Evolutionary conservation across 2,888 invertebrate species (phyloP).

Genomic region (Drosophila cracens): DNA sequence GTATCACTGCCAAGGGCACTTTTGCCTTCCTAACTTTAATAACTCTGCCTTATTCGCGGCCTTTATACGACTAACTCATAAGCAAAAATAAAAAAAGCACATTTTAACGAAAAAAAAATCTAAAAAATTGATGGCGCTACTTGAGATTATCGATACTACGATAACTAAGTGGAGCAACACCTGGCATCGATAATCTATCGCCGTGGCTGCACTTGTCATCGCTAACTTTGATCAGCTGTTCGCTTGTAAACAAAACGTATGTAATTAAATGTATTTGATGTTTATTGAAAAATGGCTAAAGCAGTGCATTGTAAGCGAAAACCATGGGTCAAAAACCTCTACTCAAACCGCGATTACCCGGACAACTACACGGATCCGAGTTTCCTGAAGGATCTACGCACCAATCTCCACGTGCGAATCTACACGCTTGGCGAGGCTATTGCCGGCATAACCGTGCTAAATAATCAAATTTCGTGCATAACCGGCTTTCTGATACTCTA

Average conservation of each 20-base stretch:
- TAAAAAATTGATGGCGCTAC: background rate
- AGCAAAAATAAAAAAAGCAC: constrained; percentile 44
- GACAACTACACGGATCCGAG: constrained; percentile 96
- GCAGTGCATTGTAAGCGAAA: constrained; percentile 48
- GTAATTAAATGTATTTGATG: constrained; percentile 33
- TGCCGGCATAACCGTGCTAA: constrained; percentile 91
- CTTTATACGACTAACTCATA: constrained; percentile 57
- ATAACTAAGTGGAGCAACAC: background rate
- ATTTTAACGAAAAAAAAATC: constrained; percentile 38
- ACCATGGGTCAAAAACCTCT: constrained; percentile 94
- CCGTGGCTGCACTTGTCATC: constrained; percentile 8
- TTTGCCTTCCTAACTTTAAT: constrained; percentile 46
- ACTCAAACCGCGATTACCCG: constrained; percentile 93
- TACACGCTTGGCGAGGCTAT: constrained; percentile 87
- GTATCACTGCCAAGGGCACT: constrained; percentile 42
- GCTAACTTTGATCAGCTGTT: constrained; percentile 41
- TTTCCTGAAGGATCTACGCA: constrained; percentile 93
- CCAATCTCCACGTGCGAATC: constrained; percentile 92
- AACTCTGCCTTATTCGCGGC: constrained; percentile 29
- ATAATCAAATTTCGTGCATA: constrained; percentile 92
- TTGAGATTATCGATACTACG: background rate
- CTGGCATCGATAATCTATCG: constrained; percentile 18
- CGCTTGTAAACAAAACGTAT: constrained; percentile 42
- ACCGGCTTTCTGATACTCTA: constrained; percentile 90
- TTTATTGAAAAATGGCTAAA: constrained; percentile 49